phyloP scores from a whole-genome alignment of 2,888 invertebrate species.

The Apeira syringaria region DNA sequence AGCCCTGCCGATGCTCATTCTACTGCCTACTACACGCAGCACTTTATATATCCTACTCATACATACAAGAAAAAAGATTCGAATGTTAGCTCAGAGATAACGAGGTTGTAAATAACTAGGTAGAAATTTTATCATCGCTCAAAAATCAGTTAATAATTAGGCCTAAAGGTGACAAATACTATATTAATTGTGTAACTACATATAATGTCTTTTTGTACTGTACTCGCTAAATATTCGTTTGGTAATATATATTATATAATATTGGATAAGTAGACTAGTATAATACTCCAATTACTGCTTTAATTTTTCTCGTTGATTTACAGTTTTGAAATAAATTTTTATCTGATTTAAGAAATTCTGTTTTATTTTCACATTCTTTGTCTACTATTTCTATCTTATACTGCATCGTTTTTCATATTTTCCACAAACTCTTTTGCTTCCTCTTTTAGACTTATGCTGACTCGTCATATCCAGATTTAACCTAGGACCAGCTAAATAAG shows the following conservation, averaged over 20 bases:
- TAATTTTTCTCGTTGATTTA: slow-evolving; percentile 13
- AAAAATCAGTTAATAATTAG: slow-evolving; percentile 39
- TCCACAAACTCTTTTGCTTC: no score
- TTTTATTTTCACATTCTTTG: no score
- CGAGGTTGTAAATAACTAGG: slow-evolving; percentile 79
- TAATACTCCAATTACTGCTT: slow-evolving; percentile 9
- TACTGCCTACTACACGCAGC: slow-evolving; percentile 68
- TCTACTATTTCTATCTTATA: no score
- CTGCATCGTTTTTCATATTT: no score
- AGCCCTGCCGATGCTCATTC: slow-evolving; percentile 62
- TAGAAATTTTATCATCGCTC: slow-evolving; percentile 30
- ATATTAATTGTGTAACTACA: no score
- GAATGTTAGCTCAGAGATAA: slow-evolving; percentile 87
- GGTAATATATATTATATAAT: no score
- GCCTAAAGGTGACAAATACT: slow-evolving; percentile 17
- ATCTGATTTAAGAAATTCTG: background rate
- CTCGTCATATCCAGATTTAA: no score
- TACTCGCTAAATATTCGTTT: slow-evolving; percentile 30
- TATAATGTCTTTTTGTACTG: slow-evolving; percentile 18
- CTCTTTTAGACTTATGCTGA: no score
- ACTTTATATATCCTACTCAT: slow-evolving; percentile 76
- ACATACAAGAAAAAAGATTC: slow-evolving; percentile 79
- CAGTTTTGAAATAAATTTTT: slow-evolving; percentile 10
- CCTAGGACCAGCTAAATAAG: no score
- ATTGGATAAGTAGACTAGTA: no score